Conservation (phyloP, 2,888 invertebrate genomes). For the Drosophila setosimentum region DNA sequence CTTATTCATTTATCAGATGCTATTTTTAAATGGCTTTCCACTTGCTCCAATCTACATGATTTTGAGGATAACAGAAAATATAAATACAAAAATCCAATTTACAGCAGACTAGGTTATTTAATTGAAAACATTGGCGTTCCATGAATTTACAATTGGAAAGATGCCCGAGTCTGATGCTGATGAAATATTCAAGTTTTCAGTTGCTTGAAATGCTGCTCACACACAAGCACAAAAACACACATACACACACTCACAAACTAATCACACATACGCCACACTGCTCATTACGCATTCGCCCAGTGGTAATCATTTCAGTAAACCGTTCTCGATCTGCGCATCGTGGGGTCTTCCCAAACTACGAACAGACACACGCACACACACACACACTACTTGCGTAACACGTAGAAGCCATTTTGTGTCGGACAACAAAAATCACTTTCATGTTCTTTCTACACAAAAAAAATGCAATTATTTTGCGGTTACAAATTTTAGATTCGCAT, state of each 20-base stretch:
- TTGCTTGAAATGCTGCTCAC: conserved; percentile 10
- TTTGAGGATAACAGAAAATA: not conserved
- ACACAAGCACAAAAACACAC: not conserved
- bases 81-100: not conserved
- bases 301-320: conserved; percentile 75
- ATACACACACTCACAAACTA: conserved; percentile 1
- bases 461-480: not conserved
- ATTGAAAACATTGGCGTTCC: conserved; percentile 10
- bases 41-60: not conserved
- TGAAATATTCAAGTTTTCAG: conserved; percentile 29
- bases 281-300: conserved; percentile 72
- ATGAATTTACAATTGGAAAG: conserved; percentile 38
- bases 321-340: conserved; percentile 63
- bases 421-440: conserved; percentile 1
- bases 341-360: conserved; percentile 19
- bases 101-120: not conserved
- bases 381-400: conserved; percentile 40
- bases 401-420: conserved; percentile 56
- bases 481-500: not conserved
- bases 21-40: not conserved
- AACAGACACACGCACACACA: not conserved
- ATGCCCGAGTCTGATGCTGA: conserved; percentile 17
- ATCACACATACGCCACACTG: conserved; percentile 66
- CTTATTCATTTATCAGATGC: not conserved
- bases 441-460: not conserved